Evolutionary conservation across 2,888 invertebrate species (phyloP), one percentile per base, ranked within the genome.

Genomic region (Endomychus coccineus): DNA sequence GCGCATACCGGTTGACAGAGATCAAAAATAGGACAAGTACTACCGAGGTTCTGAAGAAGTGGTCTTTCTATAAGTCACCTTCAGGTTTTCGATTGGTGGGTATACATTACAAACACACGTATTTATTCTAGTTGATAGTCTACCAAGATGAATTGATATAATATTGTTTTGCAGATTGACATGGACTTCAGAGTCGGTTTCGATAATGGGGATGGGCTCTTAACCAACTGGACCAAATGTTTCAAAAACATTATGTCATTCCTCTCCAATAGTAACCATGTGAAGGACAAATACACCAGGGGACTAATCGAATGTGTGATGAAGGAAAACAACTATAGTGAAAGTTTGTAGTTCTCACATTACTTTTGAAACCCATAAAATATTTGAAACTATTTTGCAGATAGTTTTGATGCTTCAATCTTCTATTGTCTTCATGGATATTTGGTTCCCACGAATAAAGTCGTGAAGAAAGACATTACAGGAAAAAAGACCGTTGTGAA

Each of bases 21-120:
- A 3, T 27, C 4, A 27, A 27, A 9, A 12, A 10, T 3, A 11
- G 6, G 12, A 5, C 7, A 12, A 27, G 15, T 27, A 27, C 27
- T 11, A 15, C 3, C 7, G 27, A 27, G 15, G 15, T 27, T 27
- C 15, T 27, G 3, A 12, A 11, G 15, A 27, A 27, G 7, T 27
- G 27, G 27, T 10, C 12, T n/a, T 27, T 27, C 9, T 27, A 27
- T 12, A 27, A n/a, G 10, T 14, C 10, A 12, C 7, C 27, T 10
- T 11, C 27, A n/a, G 12, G 27, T 14, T 27, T n/a, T 12, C 10
- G 27, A 27, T 9, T 27, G 27, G 27, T 27, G 15, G 10, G 24
- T 10, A 5, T 11, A n/a, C 10, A 23, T 23, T 23, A 23, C 3
- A 10, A 10, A 10, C 11, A 11, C n/a, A n/a, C n/a, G n/a, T n/a